Percentiles rank a stretch among this genome's conserved stretches.
phyloP scores from a whole-genome alignment of 2,797 vertebrate genomes.

The Hafferia zeledoni region DNA sequence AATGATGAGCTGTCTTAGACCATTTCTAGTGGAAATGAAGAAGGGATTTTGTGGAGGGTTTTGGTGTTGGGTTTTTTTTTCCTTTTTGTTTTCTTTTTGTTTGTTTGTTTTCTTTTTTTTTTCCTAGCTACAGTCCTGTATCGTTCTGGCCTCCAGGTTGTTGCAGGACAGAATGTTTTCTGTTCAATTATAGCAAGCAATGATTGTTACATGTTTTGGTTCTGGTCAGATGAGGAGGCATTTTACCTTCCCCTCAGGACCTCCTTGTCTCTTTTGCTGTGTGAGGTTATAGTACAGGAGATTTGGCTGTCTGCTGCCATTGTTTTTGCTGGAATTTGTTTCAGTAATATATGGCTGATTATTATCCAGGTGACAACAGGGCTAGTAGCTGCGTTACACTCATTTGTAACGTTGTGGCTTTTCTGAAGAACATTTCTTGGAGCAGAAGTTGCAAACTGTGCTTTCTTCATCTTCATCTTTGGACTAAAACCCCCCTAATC shows the following conservation, averaged over 20 bases:
- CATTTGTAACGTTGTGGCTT: background rate
- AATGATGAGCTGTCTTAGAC: rapidly evolving
- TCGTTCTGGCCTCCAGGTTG: background rate
- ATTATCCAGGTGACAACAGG: background rate
- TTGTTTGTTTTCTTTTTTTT: background rate
- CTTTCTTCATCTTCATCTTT: constrained; percentile 3
- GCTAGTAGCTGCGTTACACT: background rate
- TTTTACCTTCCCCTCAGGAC: background rate
- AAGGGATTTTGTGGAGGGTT: background rate
- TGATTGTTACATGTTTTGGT: background rate
- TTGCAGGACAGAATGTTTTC: background rate
- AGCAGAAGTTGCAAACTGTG: background rate
- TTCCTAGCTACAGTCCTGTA: background rate
- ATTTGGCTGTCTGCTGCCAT: background rate
- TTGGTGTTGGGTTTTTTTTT: too few relatives aligned
- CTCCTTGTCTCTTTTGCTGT: background rate
- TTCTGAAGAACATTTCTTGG: constrained; percentile 13
- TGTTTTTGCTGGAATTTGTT: background rate
- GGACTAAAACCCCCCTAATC: background rate
- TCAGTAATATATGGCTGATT: background rate
- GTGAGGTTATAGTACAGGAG: background rate
- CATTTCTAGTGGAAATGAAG: background rate
- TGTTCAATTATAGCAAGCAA: background rate
- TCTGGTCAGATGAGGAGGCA: background rate
- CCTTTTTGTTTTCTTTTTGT: background rate